Base-by-base conservation (phyloP, 1,140 invertebrate genomes). In the Drosophila truncata region DNA sequence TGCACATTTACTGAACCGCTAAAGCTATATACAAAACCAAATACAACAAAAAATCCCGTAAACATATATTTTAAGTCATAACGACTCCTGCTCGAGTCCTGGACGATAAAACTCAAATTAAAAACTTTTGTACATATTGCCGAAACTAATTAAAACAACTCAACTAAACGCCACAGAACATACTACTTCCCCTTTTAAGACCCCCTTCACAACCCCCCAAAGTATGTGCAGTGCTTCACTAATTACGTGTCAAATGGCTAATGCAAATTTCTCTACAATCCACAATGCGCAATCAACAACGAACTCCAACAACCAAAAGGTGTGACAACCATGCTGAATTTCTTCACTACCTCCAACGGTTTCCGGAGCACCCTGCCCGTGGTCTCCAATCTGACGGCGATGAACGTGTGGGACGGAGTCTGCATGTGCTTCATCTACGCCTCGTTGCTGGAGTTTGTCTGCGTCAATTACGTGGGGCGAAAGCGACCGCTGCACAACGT, bases 351-450 rank as follows among this genome's bases (percentile, higher is more conserved):
- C 87, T 97, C 97, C 63, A 97, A 97, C 91, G 96, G 96, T 91
- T 97, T 97, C 93, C 95, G 97, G 85, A 96, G 96, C 79, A 98
- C 97, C 47, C 94, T 98, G 91, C 98, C 98, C 5, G 97, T 98
- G 52, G 97, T 98, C 52, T 98, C 97, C 14, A 98, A 98, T 93
- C 93, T 98, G 82, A 98, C 97, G 57, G 98, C 98, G 13, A 98
- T 98, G 97, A 98, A 98, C 93, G 96, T 98, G 13, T 98, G 97
- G 97, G 98, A 98, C 91, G 97, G 97, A 59, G 97, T 98, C 20
- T 98, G 97, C 91, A 98, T 98, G 98, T 98, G 97, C 93, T 98
- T 98, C 95, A 98, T 98, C 91, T 98, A 98, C 93, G 97, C 97
- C 52, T 98, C 97, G 25, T 94, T 98, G 42, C 95, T 98, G 67